phyloP scores from a whole-genome alignment of 1,140 invertebrate genomes.

The Neodiprion lecontei region DNA sequence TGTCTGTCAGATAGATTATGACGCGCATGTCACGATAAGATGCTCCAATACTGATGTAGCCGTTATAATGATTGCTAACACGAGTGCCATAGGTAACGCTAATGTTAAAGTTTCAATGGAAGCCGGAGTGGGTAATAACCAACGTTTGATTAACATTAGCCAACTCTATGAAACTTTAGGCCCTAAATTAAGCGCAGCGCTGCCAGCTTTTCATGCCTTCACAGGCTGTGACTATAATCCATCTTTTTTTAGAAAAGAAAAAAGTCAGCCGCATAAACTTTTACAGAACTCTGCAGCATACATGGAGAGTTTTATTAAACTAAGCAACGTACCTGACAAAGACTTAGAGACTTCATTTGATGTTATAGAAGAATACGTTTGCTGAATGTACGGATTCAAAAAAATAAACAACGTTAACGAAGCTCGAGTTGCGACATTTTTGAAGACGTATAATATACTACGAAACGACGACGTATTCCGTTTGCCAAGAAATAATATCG shows the following conservation, averaged over 20 bases:
- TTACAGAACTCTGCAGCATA: slow-evolving; percentile 28
- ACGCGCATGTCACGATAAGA: slow-evolving; percentile 33
- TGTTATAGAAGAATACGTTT: slow-evolving; percentile 20
- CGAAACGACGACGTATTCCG: not conserved
- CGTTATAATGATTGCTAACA: slow-evolving; percentile 38
- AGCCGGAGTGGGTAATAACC: slow-evolving; percentile 31
- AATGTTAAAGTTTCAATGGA: slow-evolving; percentile 32
- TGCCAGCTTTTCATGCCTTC: slow-evolving; percentile 49
- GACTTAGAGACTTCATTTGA: not conserved
- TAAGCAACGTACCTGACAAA: slow-evolving; percentile 8
- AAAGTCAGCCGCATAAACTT: slow-evolving; percentile 37
- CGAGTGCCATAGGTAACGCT: slow-evolving; percentile 33
- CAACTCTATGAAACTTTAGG: slow-evolving; percentile 31
- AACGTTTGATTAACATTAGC: slow-evolving; percentile 34
- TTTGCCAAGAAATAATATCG: slow-evolving; percentile 20
- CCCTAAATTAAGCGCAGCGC: slow-evolving; percentile 28
- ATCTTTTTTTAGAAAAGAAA: slow-evolving; percentile 42
- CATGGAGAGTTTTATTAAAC: slow-evolving; percentile 24
- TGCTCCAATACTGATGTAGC: slow-evolving; percentile 41
- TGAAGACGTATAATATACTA: slow-evolving; percentile 16
- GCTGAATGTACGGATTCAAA: slow-evolving; percentile 17
- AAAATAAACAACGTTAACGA: slow-evolving; percentile 12
- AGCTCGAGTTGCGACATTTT: slow-evolving; percentile 5
- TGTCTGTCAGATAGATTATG: slow-evolving; percentile 30
- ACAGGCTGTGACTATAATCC: slow-evolving; percentile 55